These are phyloP conservation scores for Oryzias dopingdopingensis DNA, from an alignment of 2,797 vertebrate species.

Conservation along the genomic window DNA sequence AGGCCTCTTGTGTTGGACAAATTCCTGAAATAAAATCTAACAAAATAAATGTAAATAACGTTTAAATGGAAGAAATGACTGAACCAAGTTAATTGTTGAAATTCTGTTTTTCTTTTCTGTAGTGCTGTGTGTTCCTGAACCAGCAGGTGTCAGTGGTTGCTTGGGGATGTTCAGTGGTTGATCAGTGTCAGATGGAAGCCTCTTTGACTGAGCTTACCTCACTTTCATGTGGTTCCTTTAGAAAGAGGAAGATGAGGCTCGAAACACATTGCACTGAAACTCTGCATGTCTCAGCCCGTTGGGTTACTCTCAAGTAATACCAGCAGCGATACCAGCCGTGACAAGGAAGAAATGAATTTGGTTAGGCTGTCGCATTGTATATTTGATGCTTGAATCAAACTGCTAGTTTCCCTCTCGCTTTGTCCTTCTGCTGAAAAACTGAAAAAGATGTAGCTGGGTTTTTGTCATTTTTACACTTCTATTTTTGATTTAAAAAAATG, in stretches of 20 bases:
- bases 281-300: slow-evolving; percentile 5
- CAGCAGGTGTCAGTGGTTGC: slow-evolving; percentile 30
- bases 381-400: neutral
- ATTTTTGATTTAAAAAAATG: too few species aligned
- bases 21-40: too few species aligned
- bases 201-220: neutral
- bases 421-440: too few species aligned
- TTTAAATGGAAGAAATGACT: too few species aligned
- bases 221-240: slow-evolving; percentile 7
- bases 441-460: too few species aligned
- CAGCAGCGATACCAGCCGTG: slow-evolving; percentile 11
- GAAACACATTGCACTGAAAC: slow-evolving; percentile 9
- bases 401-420: neutral
- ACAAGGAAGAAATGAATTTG: slow-evolving; percentile 8
- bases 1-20: too few species aligned
- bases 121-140: neutral
- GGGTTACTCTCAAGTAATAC: slow-evolving; percentile 43
- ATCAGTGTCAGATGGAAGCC: slow-evolving; percentile 1
- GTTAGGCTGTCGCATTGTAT: too few species aligned
- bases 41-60: too few species aligned
- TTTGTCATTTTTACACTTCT: too few species aligned
- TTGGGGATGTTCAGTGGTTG: neutral
- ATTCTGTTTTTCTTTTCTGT: neutral
- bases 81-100: too few species aligned
- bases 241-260: slow-evolving; percentile 45